Conservation (phyloP, 2,113 vertebrate species). For the Cichladusa arquata region DNA sequence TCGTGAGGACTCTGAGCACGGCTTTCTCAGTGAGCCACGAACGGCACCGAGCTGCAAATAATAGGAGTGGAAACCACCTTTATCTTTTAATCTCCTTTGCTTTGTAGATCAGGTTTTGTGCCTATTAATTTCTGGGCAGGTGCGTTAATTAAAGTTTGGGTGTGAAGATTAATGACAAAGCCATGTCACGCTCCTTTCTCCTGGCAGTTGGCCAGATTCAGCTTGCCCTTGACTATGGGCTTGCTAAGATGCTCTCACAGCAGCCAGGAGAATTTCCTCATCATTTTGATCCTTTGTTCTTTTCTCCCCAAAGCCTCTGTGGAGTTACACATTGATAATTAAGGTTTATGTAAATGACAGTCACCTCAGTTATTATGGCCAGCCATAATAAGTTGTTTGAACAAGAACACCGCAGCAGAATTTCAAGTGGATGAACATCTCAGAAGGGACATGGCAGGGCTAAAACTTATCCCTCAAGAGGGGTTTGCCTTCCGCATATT, state of each 20-base stretch:
- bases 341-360: not conserved
- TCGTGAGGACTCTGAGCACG: accelerated
- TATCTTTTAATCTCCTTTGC: slow-evolving; percentile 34
- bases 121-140: slow-evolving; percentile 38
- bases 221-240: not conserved
- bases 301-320: not conserved
- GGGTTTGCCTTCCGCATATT: not conserved
- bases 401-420: not conserved
- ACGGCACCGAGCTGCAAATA: not conserved
- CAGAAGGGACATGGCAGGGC: accelerated
- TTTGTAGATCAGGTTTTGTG: slow-evolving; percentile 47
- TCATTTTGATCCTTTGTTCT: slow-evolving; percentile 29
- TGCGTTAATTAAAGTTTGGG: slow-evolving; percentile 45
- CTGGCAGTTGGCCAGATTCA: not conserved
- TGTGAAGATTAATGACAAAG: slow-evolving; percentile 32
- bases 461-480: not conserved
- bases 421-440: not conserved
- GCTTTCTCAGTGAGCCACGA: not conserved
- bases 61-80: not conserved
- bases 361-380: not conserved
- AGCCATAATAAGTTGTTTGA: not conserved
- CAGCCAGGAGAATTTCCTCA: not conserved
- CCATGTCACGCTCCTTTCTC: not conserved
- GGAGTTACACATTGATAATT: slow-evolving; percentile 1
- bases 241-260: not conserved